These are phyloP conservation scores for Apis laboriosa DNA, from an alignment of 1,140 invertebrate genomes.

Conservation along the genomic window DNA sequence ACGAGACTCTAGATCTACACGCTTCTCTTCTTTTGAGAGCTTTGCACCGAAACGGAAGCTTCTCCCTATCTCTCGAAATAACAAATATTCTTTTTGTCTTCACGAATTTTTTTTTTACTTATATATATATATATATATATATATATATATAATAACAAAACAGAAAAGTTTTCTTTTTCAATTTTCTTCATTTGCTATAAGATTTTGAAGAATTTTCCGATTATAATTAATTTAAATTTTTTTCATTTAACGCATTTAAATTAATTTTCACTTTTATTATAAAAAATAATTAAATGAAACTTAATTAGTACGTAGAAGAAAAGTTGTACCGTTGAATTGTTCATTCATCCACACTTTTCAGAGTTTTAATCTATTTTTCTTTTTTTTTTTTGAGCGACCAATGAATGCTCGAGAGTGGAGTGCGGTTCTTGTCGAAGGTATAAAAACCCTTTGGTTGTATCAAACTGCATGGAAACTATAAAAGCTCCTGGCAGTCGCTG, in stretches of 20 bases:
- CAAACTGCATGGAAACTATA: conserved; percentile 67
- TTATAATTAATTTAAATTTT: not conserved
- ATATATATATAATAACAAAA: not conserved
- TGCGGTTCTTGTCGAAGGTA: conserved; percentile 23
- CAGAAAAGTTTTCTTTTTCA: not conserved
- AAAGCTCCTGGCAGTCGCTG: conserved; percentile 60
- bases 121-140: too few species aligned
- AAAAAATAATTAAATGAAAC: not conserved
- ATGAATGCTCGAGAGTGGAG: not conserved
- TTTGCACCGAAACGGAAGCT: conserved; percentile 43
- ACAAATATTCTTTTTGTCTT: conserved; percentile 25
- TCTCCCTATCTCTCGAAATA: conserved; percentile 39
- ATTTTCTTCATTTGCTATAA: not conserved
- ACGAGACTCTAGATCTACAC: conserved; percentile 37
- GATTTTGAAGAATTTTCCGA: not conserved
- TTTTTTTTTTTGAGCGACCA: not conserved
- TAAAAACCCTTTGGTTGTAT: conserved; percentile 25
- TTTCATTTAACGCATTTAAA: not conserved
- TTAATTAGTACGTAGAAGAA: not conserved
- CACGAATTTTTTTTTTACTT: not conserved
- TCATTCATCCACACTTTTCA: not conserved
- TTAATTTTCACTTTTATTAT: not conserved
- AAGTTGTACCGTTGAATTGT: too few species aligned
- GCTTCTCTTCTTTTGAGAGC: conserved; percentile 40
- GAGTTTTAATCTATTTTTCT: not conserved